Evolutionary conservation across 2,797 vertebrate genomes (phyloP), one percentile per base, ranked within the genome.

Genomic region (Lophotriccus pileatus): DNA sequence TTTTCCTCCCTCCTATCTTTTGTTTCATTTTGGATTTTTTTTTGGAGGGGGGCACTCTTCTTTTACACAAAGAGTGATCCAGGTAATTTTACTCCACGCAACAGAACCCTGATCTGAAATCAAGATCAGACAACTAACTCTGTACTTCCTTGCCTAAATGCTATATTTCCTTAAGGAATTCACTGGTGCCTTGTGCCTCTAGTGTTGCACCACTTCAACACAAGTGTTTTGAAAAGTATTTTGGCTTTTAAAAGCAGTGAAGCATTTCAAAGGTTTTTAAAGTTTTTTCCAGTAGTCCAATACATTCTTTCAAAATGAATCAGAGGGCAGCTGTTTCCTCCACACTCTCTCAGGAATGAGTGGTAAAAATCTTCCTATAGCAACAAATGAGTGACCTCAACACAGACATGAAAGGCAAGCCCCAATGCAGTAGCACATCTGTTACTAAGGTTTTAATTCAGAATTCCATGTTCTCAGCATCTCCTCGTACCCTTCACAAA

Each of bases 21-120:
- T 60, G 19, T 70, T 73, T 73, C 3, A 5, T 18, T 62, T 44
- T 37, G 10, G 0, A 8, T 0, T 1, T 21, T 63, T 63, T 59
- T 70, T 53, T 47, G 8, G 18, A 52, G 11, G 4, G 37, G 75
- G 27, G 12, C 21, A 77, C 56, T 39, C 37, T 25, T 76, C 56
- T 39, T 11, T 25, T 76, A 12, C 14, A 87, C 17, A 23, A 59
- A 72, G 37, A 84, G 34, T 2, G 7, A 83, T 11, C 2, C 10
- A 53, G 8, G 44, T 36, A 0, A 36, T 41, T 80, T 69, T 23
- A 52, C 3, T 44, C 30, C 13, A 21, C 11, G 3, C 6, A 20
- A 85, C 47, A 81, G 60, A 84, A 84, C 8, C 11, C 14, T 81
- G 28, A 68, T 20, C 43, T 62, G 39, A 83, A 88, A 77, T 12